Evolutionary conservation across 37 sponge, comb jelly and placozoan genomes (phyloP).

Genomic region (Chondrilla cf. caribensis): DNA sequence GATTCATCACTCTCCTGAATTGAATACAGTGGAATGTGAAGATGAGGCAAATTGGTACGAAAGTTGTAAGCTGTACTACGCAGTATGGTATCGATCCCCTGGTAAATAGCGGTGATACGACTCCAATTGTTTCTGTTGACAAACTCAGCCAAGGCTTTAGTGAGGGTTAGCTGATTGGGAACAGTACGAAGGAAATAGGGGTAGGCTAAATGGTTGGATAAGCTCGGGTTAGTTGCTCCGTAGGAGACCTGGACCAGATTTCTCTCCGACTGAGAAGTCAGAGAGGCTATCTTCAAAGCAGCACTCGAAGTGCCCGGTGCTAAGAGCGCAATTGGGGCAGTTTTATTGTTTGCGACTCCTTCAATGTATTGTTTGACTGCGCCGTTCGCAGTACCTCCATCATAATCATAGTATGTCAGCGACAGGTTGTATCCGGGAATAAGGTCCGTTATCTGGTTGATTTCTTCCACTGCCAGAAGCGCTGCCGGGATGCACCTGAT

Average conservation of each 20-base stretch:
- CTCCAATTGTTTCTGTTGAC: background rate
- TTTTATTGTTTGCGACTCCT: background rate
- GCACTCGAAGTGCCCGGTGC: conserved; percentile 16
- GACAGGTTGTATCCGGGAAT: background rate
- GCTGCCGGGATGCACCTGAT: background rate
- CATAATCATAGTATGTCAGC: background rate
- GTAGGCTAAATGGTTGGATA: conserved; percentile 3
- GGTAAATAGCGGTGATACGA: background rate
- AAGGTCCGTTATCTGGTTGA: background rate
- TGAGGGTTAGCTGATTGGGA: background rate
- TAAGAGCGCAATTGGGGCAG: conserved; percentile 9
- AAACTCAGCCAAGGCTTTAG: background rate
- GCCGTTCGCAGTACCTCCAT: background rate
- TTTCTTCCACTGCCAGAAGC: background rate
- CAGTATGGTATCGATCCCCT: background rate
- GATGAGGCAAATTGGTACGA: background rate
- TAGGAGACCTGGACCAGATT: background rate
- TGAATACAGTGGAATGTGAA: no score
- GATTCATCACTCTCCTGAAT: background rate
- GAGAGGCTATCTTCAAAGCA: conserved; percentile 5
- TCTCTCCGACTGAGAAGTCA: background rate
- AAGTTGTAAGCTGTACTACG: conserved; percentile 12
- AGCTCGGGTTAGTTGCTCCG: conserved; percentile 17
- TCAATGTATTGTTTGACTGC: background rate
- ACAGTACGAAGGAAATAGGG: conserved; percentile 30